Conservation (phyloP, 2,113 vertebrate genomes). For the Sterna hirundo region DNA sequence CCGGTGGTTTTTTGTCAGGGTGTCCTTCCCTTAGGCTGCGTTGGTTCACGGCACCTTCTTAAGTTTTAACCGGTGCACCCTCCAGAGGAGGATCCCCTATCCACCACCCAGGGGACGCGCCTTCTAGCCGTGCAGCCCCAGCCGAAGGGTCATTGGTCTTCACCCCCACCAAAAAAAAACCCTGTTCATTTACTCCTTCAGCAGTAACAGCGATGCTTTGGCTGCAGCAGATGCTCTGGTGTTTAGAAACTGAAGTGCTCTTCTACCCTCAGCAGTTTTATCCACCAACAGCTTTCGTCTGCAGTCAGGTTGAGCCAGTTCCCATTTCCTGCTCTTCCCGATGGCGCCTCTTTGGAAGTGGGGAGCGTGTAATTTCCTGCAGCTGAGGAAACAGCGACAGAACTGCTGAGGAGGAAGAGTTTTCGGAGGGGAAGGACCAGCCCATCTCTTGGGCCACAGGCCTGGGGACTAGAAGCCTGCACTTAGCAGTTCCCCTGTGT, state of each 20-base stretch:
- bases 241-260: neutral
- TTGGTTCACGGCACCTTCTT: no score
- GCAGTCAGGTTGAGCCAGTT: neutral
- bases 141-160: neutral
- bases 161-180: neutral
- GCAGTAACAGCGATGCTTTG: neutral
- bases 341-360: fast-evolving
- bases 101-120: no score
- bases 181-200: neutral
- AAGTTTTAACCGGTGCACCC: no score
- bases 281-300: neutral
- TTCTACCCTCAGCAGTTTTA: neutral
- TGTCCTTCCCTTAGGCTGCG: no score
- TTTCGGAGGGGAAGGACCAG: neutral
- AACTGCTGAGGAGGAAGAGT: neutral
- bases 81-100: no score
- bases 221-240: neutral
- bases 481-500: neutral
- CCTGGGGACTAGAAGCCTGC: neutral
- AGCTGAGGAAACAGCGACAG: neutral
- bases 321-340: neutral
- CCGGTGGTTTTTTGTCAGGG: no score
- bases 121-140: no score
- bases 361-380: neutral
- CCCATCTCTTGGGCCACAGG: neutral